Percentiles rank a stretch among this genome's conserved stretches.
phyloP scores from a whole-genome alignment of 2,888 invertebrate genomes.

The Macrophya annulata region DNA sequence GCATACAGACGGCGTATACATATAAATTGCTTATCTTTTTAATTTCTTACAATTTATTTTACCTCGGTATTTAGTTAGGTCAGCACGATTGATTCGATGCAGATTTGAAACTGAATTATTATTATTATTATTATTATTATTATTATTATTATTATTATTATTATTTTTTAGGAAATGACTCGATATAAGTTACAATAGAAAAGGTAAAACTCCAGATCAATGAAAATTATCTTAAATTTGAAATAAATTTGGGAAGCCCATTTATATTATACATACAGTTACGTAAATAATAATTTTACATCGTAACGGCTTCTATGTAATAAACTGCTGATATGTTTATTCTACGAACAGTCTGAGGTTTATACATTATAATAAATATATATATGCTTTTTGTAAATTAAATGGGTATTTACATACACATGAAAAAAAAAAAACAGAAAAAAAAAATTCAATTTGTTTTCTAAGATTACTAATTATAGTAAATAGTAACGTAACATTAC shows the following conservation, averaged over 20 bases:
- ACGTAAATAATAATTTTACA: conserved; percentile 15
- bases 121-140: background rate
- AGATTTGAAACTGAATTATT: conserved; percentile 39
- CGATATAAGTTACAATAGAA: conserved; percentile 33
- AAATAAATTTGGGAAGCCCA: background rate
- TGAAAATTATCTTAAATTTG: conserved; percentile 23
- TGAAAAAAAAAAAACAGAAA: background rate
- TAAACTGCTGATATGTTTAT: conserved; percentile 15
- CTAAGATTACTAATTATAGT: conserved; percentile 5
- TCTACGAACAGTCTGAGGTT: conserved; percentile 42
- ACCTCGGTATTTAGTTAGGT: background rate
- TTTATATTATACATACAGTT: background rate
- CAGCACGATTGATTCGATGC: conserved; percentile 30
- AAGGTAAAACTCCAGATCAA: conserved; percentile 12
- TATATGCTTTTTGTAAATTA: conserved; percentile 26
- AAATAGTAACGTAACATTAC: conserved; percentile 8
- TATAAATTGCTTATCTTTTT: background rate
- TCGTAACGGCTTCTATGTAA: conserved; percentile 35
- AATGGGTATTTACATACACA: conserved; percentile 12
- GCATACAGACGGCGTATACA: background rate
- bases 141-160: background rate
- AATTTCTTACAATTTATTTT: background rate
- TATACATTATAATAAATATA: conserved; percentile 15
- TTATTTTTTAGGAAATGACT: conserved; percentile 46
- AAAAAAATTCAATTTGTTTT: background rate